Evolutionary conservation across 2,113 vertebrate species (phyloP).

Genomic region (Murina feae): DNA sequence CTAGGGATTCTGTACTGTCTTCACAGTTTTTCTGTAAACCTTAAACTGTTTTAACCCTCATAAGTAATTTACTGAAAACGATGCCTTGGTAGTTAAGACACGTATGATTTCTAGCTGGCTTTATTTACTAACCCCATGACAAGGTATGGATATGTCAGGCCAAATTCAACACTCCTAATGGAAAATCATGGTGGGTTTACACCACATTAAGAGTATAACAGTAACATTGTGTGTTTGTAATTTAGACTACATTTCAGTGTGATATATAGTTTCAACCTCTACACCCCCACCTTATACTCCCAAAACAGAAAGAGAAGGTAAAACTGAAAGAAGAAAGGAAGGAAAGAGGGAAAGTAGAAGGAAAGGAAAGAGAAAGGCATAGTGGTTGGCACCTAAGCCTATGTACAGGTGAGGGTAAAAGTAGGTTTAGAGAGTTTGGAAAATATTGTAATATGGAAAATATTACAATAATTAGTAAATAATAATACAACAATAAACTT

Average conservation of each 20-base stretch:
- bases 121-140: not conserved
- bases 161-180: not conserved
- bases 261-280: not conserved
- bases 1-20: not conserved
- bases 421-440: not conserved
- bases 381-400: not conserved
- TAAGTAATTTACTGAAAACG: constrained; percentile 4
- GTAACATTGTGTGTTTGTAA: not conserved
- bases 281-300: accelerated
- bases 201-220: not conserved
- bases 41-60: not conserved
- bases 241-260: not conserved
- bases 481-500: not conserved
- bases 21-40: constrained; percentile 5
- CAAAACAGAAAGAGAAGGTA: not conserved
- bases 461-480: not conserved
- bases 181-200: not conserved
- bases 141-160: not conserved
- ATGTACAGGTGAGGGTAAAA: not conserved
- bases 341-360: not conserved
- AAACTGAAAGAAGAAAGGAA: not conserved
- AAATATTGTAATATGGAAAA: too few species aligned
- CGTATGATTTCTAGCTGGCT: not conserved
- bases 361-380: not conserved
- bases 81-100: not conserved